Percentiles rank a stretch among this genome's conserved stretches.
Conservation (phyloP, 2,113 vertebrate species). For the Thamnophis sirtalis region DNA sequence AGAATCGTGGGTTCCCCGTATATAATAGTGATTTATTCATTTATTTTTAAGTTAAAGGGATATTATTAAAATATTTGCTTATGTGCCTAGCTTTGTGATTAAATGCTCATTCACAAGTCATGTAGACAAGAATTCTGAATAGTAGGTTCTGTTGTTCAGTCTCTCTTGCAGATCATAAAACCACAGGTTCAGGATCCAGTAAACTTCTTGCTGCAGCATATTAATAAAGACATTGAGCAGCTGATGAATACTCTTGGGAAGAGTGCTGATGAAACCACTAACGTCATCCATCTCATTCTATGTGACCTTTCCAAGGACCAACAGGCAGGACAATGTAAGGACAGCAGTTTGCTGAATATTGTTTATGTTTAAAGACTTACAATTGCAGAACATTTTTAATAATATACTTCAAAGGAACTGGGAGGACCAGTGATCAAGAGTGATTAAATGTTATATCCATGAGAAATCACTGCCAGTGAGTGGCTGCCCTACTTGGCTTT, state of each 20-base stretch:
- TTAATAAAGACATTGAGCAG: slow-evolving; percentile 77
- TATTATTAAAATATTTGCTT: not conserved
- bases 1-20: not conserved
- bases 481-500: rapidly evolving
- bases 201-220: slow-evolving; percentile 77
- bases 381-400: not conserved
- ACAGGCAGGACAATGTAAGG: slow-evolving; percentile 68
- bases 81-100: not conserved
- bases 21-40: not conserved
- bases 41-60: not conserved
- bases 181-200: slow-evolving; percentile 59
- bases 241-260: slow-evolving; percentile 77
- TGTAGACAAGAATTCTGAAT: not conserved
- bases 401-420: not conserved
- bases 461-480: not conserved
- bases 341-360: not conserved
- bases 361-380: not conserved
- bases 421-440: not conserved
- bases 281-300: slow-evolving; percentile 75
- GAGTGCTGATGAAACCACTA: slow-evolving; percentile 78
- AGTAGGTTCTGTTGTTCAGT: slow-evolving; percentile 33
- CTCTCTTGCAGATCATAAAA: slow-evolving; percentile 73
- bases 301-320: slow-evolving; percentile 62
- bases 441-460: not conserved
- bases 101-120: not conserved